These are phyloP conservation scores for Stictonetta naevosa DNA, from an alignment of 2,113 vertebrate species.

Conservation along the genomic window DNA sequence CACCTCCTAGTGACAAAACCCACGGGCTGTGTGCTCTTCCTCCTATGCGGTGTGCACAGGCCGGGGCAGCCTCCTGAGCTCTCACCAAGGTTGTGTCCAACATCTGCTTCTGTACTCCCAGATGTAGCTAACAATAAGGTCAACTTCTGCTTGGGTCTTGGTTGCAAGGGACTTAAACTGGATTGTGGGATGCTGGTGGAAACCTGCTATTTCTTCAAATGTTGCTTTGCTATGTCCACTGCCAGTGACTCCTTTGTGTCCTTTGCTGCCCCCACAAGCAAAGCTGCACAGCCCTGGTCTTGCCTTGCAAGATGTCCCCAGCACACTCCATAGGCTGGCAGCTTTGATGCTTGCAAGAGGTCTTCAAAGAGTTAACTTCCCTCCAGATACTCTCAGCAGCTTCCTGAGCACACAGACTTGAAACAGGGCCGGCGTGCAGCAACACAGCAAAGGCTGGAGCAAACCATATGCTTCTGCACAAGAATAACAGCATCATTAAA, in stretches of 20 bases:
- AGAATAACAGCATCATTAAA: constrained; percentile 64
- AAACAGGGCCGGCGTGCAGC: neutral
- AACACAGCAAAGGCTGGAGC: neutral
- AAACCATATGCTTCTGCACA: constrained; percentile 51
- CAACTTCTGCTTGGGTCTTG: neutral
- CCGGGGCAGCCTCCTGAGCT: neutral
- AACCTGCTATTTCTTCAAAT: neutral
- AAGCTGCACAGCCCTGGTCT: neutral
- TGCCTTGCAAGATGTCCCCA: neutral
- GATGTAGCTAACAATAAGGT: neutral
- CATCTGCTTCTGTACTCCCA: neutral
- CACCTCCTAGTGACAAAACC: neutral
- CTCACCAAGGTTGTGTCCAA: neutral
- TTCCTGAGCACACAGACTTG: neutral
- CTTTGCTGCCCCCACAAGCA: neutral
- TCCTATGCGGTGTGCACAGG: rapidly evolving
- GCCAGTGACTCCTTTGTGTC: neutral
- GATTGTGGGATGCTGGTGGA: neutral
- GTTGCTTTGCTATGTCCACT: neutral
- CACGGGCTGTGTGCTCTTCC: rapidly evolving
- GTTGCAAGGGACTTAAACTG: neutral
- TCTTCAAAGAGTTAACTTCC: constrained; percentile 37
- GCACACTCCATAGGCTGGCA: rapidly evolving
- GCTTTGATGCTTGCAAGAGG: rapidly evolving
- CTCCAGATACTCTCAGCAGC: neutral